Conservation (phyloP, 2,888 invertebrate species). For the Eupithecia vulgata region DNA sequence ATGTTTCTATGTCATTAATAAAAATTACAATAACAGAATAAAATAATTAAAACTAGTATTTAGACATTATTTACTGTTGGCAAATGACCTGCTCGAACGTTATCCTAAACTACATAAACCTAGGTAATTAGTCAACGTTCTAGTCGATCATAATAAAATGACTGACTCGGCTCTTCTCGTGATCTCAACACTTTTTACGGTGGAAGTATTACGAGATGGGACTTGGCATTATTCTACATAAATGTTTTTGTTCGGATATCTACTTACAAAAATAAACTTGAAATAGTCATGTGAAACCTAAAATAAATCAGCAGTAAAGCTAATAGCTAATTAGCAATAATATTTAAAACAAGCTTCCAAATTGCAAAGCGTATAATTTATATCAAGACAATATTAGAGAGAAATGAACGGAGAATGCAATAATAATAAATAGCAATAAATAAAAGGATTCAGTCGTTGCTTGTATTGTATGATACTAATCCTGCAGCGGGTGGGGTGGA, state of each 20-base stretch:
- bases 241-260: too few species aligned
- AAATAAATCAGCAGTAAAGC: conserved; percentile 30
- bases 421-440: conserved; percentile 85
- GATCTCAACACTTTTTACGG: too few species aligned
- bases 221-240: too few species aligned
- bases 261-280: neutral
- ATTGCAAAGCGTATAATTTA: conserved; percentile 80
- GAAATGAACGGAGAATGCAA: conserved; percentile 81
- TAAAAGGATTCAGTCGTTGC: conserved; percentile 85
- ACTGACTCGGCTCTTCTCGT: too few species aligned
- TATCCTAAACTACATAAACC: too few species aligned
- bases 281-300: neutral
- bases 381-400: conserved; percentile 81
- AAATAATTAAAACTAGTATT: too few species aligned
- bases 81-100: too few species aligned
- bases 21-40: neutral
- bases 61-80: too few species aligned
- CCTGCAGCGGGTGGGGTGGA: conserved; percentile 63
- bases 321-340: conserved; percentile 73
- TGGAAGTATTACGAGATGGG: too few species aligned
- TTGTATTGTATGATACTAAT: conserved; percentile 85
- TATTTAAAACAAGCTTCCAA: conserved; percentile 74
- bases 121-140: too few species aligned
- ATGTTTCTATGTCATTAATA: too few species aligned
- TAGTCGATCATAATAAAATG: too few species aligned